A percentile compares a stretch with the other conserved stretches of the same genome.
These are phyloP conservation scores for Cirrhinus molitorella DNA, from an alignment of 2,797 vertebrate genomes.

Conservation along the genomic window DNA sequence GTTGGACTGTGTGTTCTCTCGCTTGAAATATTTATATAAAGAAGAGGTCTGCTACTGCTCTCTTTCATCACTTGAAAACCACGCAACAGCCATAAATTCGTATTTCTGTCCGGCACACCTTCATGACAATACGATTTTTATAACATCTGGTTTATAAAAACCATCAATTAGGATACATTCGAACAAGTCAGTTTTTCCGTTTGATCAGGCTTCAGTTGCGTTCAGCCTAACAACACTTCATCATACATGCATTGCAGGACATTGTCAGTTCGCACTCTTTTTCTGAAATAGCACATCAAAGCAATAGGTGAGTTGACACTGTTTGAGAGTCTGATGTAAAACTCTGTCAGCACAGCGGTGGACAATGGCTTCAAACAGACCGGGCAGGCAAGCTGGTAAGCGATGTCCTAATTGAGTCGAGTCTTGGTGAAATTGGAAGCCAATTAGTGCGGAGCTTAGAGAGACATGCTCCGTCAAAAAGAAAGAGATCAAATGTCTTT, in stretches of 20 bases:
- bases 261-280: slow-evolving; percentile 50
- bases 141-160: not conserved
- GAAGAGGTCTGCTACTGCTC: slow-evolving; percentile 3
- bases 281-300: slow-evolving; percentile 52
- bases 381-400: slow-evolving; percentile 46
- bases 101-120: slow-evolving; percentile 12
- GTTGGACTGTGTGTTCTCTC: not conserved
- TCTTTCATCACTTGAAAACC: slow-evolving; percentile 27
- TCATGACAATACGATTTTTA: slow-evolving; percentile 2
- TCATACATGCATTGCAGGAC: slow-evolving; percentile 55
- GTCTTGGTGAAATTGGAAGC: slow-evolving; percentile 57
- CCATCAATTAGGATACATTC: not conserved
- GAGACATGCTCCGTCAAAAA: slow-evolving; percentile 52
- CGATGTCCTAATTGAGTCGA: slow-evolving; percentile 61
- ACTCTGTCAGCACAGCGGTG: slow-evolving; percentile 46
- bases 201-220: slow-evolving; percentile 56
- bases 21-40: slow-evolving; percentile 29
- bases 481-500: slow-evolving; percentile 64
- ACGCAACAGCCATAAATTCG: not conserved
- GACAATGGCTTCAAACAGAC: slow-evolving; percentile 57
- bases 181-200: slow-evolving; percentile 7
- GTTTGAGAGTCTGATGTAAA: slow-evolving; percentile 55
- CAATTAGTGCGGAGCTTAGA: slow-evolving; percentile 63
- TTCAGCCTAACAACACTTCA: slow-evolving; percentile 52
- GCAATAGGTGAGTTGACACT: slow-evolving; percentile 51